Evolutionary conservation across 2,113 vertebrate species (phyloP), one percentile per base, ranked within the genome.

Genomic region (Elephantulus edwardii): DNA sequence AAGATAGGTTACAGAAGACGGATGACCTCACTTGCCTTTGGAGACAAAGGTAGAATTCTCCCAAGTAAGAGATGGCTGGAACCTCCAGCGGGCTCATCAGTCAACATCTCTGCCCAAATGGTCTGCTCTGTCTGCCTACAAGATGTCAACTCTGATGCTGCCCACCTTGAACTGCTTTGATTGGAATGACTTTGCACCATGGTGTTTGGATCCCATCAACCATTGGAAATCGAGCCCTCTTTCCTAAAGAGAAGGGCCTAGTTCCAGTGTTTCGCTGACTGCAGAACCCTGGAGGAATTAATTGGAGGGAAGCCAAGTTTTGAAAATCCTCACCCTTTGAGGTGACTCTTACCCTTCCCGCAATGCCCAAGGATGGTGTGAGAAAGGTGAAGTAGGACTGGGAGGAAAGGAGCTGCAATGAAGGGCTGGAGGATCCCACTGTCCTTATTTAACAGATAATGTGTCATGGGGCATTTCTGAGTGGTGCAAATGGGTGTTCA

Each of bases 181-280:
- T 93, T 92, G 91, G 86, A 86, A 96, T 89, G 54, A 83, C 92
- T 95, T 90, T 56, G 89, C 80, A 74, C 86, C 90, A 92, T 76
- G 78, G 82, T 26, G 76, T 92, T 92, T 88, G 92, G 85, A 92
- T 88, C 91, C 83, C 94, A 93, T 91, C 92, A 88, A 80, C 80
- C 42, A 16, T 75, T 20, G 46, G 77, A 95, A 64, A 38, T n/a
- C 1, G 20, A 83, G 71, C 64, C 89, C 90, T 90, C 86, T 88
- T 87, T 90, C 85, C 77, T 81, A 79, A 93, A 83, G 88, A 72
- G 35, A 93, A 94, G 83, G 80, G 92, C 93, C 81, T 68, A 81
- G 48, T 94, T 95, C 94, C 83, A 88, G 91, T 28, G 86, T 54
- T 88, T 94, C 92, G 92, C 92, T 82, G 86, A 74, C n/a, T 86